Base-by-base conservation (phyloP, 2,888 invertebrate species). In the Dorcus parallelipipedus region DNA sequence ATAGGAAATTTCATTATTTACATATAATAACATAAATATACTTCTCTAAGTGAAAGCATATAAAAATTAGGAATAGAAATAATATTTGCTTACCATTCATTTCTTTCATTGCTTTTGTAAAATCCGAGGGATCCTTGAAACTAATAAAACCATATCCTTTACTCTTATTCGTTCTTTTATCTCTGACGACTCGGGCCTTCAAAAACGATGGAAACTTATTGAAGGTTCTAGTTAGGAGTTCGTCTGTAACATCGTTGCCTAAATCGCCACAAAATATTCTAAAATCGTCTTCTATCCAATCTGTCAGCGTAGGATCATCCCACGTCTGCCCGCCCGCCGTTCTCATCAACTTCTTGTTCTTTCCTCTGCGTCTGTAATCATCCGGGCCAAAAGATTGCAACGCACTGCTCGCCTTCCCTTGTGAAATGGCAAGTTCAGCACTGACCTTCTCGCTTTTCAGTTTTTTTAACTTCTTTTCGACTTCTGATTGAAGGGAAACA, bases 71-170 rank as follows among this genome's bases (percentile, higher is more conserved):
- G 1, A 1, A 23, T 47, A 47, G 5, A 43, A 49, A 52, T 20
- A 2, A n/a, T 40, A 14, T 6, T 42, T 53, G 77, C 83, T 86
- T 75, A 94, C 95, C 99, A 78, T 99, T 98, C 94, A 99, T 96
- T 82, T 99, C 99, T 74, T 97, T 93, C 92, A 98, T 98, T 7
- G 99, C 99, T 70, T 92, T 89, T 54, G 96, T 96, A 74, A 98
- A 99, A 78, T 99, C 99, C 38, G 92, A 90, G 0, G 97, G 97
- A 78, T 98, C 97, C 71, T 93, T 95, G 77, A 99, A 99, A 72
- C 97, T 97, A 64, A 98, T 95, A 78, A 99, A 99, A 0, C 99
- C 99, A 77, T 96, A 99, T 1, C 99, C 99, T 81, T 97, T 97
- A 64, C 96, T 97, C 78, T 99, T 99, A 74, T 97, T 97, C 0